These are phyloP conservation scores for Chymomyza amoena DNA, from an alignment of 2,888 invertebrate genomes.

Conservation along the genomic window DNA sequence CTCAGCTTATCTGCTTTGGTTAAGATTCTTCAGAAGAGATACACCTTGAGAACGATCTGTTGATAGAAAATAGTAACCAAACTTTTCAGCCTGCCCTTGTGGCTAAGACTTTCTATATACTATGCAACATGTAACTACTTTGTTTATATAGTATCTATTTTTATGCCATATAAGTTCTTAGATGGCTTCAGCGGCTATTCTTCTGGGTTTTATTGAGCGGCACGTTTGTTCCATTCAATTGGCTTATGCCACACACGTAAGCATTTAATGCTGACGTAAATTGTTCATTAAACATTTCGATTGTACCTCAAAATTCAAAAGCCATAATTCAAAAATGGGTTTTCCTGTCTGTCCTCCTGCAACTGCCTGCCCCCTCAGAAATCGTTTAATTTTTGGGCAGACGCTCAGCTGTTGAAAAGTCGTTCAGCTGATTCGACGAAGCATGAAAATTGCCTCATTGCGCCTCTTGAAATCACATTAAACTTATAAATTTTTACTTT, in stretches of 20 bases:
- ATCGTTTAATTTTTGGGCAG: conserved; percentile 1
- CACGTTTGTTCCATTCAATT: conserved; percentile 36
- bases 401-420: conserved; percentile 23
- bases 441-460: conserved; percentile 50
- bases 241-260: conserved; percentile 49
- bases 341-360: conserved; percentile 52
- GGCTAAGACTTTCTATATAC: no score
- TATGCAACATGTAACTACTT: no score
- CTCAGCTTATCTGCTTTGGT: no score
- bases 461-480: not conserved
- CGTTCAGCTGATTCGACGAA: conserved; percentile 18
- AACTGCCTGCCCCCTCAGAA: no score
- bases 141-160: not conserved
- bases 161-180: conserved; percentile 41
- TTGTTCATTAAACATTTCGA: conserved; percentile 25
- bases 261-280: conserved; percentile 6
- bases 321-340: conserved; percentile 35
- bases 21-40: no score
- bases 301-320: conserved; percentile 20
- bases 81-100: not conserved
- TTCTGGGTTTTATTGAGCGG: conserved; percentile 37
- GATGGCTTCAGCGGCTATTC: conserved; percentile 14
- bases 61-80: no score
- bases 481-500: not conserved
- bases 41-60: no score